phyloP scores from a whole-genome alignment of 2,888 invertebrate genomes.

The Allygus modestus region DNA sequence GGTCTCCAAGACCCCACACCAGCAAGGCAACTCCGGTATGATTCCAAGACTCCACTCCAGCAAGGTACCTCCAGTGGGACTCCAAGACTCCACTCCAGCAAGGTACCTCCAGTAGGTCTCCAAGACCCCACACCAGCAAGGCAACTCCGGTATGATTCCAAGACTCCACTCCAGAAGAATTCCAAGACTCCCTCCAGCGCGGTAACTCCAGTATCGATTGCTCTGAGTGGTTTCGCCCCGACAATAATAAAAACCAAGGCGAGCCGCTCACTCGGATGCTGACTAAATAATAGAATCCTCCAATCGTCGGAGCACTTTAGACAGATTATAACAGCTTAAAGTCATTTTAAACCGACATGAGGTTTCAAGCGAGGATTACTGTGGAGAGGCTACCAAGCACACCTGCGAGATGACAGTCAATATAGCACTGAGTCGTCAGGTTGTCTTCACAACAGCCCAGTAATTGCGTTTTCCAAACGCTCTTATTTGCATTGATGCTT shows the following conservation, averaged over 20 bases:
- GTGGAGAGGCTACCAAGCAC: slow-evolving; percentile 4
- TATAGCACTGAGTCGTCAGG: slow-evolving; percentile 23
- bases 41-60: too few species aligned
- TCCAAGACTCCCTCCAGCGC: too few species aligned
- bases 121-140: too few species aligned
- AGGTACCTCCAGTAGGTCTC: too few species aligned
- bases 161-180: too few species aligned
- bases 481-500: slow-evolving; percentile 39
- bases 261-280: neutral
- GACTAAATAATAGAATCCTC: slow-evolving; percentile 18
- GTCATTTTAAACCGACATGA: slow-evolving; percentile 34
- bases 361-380: neutral
- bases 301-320: slow-evolving; percentile 19
- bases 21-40: too few species aligned
- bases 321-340: slow-evolving; percentile 38
- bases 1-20: too few species aligned
- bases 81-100: too few species aligned
- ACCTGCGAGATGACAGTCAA: slow-evolving; percentile 29
- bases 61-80: too few species aligned
- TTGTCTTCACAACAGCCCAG: slow-evolving; percentile 31
- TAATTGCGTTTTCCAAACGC: slow-evolving; percentile 45
- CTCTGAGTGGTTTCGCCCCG: neutral
- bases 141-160: too few species aligned
- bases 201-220: neutral
- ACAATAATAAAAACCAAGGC: slow-evolving; percentile 35